phyloP scores from a whole-genome alignment of 1,140 invertebrate genomes.

The Polyergus mexicanus region DNA sequence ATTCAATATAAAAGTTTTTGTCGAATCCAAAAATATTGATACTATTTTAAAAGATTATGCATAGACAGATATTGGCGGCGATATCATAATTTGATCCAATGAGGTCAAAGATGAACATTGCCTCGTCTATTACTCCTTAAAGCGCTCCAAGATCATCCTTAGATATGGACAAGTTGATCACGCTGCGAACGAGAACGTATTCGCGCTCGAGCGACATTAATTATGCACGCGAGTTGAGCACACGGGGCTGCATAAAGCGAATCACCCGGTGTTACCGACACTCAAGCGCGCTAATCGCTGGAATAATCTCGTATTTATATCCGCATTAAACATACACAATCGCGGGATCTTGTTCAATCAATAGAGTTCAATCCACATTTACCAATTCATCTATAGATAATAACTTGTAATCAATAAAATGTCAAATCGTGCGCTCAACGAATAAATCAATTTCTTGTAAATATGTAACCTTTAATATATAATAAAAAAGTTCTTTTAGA shows the following conservation, averaged over 20 bases:
- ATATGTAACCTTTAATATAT: background rate
- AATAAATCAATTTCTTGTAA: constrained; percentile 4
- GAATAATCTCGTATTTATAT: constrained; percentile 64
- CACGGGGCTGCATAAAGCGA: constrained; percentile 19
- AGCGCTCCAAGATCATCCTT: constrained; percentile 29
- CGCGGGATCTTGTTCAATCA: constrained; percentile 28
- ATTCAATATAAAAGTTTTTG: background rate
- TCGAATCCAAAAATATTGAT: background rate
- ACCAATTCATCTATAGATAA: background rate
- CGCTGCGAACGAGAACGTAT: constrained; percentile 31
- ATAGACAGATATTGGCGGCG: background rate
- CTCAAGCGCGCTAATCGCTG: constrained; percentile 50
- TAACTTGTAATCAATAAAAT: background rate
- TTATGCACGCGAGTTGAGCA: constrained; percentile 58
- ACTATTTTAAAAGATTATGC: background rate
- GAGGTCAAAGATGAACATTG: constrained; percentile 11
- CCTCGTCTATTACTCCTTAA: constrained; percentile 42
- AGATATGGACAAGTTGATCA: constrained; percentile 57
- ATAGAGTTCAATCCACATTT: constrained; percentile 5
- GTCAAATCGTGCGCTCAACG: background rate
- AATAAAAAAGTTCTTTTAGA: background rate
- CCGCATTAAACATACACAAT: constrained; percentile 50
- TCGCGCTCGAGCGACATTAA: constrained; percentile 49
- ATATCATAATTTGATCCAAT: constrained; percentile 6
- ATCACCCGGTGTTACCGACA: constrained; percentile 44